Conservation (phyloP, 2,113 vertebrate genomes). For the Cranoglanis bouderius region DNA sequence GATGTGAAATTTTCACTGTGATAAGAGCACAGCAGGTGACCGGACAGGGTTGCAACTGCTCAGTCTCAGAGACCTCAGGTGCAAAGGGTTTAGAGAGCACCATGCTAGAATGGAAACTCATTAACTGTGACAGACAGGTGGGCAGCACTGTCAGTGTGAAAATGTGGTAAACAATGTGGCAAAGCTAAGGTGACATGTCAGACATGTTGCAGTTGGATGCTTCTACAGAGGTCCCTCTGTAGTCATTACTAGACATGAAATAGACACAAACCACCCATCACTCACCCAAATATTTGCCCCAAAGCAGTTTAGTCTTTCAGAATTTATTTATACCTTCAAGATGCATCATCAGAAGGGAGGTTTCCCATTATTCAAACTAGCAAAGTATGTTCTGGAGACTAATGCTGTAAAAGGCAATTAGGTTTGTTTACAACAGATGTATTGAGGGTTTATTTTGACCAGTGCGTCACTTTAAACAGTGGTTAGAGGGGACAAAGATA, state of each 20-base stretch:
- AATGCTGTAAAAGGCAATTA: background rate
- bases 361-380: background rate
- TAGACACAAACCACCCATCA: background rate
- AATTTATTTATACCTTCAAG: background rate
- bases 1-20: background rate
- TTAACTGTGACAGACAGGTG: background rate
- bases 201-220: background rate
- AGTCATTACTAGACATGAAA: background rate
- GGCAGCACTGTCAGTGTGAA: background rate
- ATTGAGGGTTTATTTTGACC: background rate
- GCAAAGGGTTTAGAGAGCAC: background rate
- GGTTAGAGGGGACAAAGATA: background rate
- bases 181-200: background rate
- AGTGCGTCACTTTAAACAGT: background rate
- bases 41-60: background rate
- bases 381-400: background rate
- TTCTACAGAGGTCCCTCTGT: background rate
- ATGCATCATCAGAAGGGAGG: background rate
- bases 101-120: background rate
- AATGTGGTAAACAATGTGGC: background rate
- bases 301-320: background rate
- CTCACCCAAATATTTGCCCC: background rate
- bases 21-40: background rate
- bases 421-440: background rate
- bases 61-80: background rate